These are phyloP conservation scores for Pogona vitticeps DNA, from an alignment of 2,113 vertebrate species.

Conservation along the genomic window DNA sequence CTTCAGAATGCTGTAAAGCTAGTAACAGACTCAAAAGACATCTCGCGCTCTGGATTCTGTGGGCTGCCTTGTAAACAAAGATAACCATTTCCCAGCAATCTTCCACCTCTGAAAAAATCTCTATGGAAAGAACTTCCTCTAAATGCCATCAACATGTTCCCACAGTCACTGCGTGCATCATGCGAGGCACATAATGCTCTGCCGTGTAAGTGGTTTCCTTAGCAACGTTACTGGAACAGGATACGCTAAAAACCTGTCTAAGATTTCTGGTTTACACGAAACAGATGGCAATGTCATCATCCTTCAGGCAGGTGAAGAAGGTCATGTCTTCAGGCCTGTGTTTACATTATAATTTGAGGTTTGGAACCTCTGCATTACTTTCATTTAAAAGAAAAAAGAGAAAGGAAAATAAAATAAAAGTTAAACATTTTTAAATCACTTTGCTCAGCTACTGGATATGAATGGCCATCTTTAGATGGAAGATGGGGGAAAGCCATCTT, in stretches of 20 bases:
- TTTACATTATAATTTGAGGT: neutral
- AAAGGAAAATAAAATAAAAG: no score
- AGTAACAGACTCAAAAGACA: neutral
- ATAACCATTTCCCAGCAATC: slow-evolving; percentile 30
- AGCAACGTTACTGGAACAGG: slow-evolving; percentile 56
- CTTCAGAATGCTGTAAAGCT: slow-evolving; percentile 2
- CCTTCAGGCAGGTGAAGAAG: slow-evolving; percentile 11
- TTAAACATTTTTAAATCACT: no score
- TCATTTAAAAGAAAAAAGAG: no score
- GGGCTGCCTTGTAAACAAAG: slow-evolving; percentile 2
- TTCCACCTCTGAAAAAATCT: slow-evolving; percentile 18
- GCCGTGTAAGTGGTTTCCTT: slow-evolving; percentile 59
- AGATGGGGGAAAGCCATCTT: no score
- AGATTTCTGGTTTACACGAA: neutral
- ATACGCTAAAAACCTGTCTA: slow-evolving; percentile 19
- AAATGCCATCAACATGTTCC: slow-evolving; percentile 58
- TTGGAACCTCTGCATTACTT: neutral
- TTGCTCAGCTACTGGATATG: no score
- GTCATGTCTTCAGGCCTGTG: neutral
- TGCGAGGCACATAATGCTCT: slow-evolving; percentile 14
- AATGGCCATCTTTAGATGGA: no score
- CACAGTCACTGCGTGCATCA: slow-evolving; percentile 64
- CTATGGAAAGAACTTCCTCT: slow-evolving; percentile 43
- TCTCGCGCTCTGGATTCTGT: slow-evolving; percentile 29
- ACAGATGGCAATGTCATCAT: neutral